Percentiles rank a stretch among this genome's conserved stretches.
Evolutionary conservation across 2,888 invertebrate genomes (phyloP).

Genomic region (Piscicola geometra): DNA sequence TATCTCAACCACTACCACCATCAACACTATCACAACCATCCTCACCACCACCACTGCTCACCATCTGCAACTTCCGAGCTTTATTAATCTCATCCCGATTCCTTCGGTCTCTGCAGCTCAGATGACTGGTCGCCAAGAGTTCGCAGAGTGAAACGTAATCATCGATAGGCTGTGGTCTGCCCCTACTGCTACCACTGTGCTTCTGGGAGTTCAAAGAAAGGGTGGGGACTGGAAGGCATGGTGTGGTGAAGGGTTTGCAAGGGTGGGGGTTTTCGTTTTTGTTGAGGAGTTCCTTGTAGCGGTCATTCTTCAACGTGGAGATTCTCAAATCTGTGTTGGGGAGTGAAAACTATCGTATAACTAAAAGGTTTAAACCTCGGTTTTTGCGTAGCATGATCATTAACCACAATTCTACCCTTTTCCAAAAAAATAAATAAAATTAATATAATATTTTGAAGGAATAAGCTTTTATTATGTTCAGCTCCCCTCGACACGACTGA

Average conservation of each 20-base stretch:
- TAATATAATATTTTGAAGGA: too few relatives aligned
- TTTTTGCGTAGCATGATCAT: too few relatives aligned
- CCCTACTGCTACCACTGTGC: neutral
- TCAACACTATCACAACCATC: conserved; percentile 10
- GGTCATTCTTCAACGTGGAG: neutral
- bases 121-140: neutral
- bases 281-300: neutral
- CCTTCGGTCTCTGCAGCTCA: conserved; percentile 18
- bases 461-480: too few relatives aligned
- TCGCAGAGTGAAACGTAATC: neutral
- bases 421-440: too few relatives aligned
- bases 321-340: neutral
- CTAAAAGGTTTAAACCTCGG: neutral
- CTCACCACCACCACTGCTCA: conserved; percentile 9
- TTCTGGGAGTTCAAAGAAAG: too few relatives aligned
- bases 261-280: neutral
- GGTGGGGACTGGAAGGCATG: neutral
- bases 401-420: too few relatives aligned
- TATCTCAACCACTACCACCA: neutral
- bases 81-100: conserved; percentile 25
- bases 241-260: neutral
- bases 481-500: too few relatives aligned
- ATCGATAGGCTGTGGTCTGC: neutral
- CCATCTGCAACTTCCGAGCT: conserved; percentile 28
- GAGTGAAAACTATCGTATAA: neutral